Conservation (phyloP, 2,888 invertebrate species). For the Alviniconcha strummeri region DNA sequence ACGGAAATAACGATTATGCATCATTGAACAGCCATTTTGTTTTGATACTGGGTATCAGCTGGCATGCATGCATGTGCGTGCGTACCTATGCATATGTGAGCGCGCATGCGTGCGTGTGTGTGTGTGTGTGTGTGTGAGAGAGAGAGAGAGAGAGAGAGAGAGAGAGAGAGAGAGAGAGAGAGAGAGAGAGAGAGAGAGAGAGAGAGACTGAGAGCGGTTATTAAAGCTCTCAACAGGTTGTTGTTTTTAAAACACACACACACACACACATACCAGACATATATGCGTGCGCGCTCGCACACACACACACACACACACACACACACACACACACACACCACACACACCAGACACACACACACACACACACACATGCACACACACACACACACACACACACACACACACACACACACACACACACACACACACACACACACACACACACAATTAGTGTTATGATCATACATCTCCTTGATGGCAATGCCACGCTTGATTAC, state of each 20-base stretch:
- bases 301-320: constrained; percentile 18
- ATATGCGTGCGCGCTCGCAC: too few relatives aligned
- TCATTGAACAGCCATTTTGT: too few relatives aligned
- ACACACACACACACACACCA: constrained; percentile 20
- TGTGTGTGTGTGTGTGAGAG: constrained; percentile 5
- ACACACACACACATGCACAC: not conserved
- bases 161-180: not conserved
- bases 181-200: not conserved
- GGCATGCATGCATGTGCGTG: constrained; percentile 17
- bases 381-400: constrained; percentile 19
- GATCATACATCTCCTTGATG: too few relatives aligned
- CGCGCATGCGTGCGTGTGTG: constrained; percentile 15
- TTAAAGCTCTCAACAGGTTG: too few relatives aligned
- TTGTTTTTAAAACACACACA: not conserved
- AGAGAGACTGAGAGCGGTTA: not conserved
- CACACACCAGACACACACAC: not conserved
- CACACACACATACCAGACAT: not conserved
- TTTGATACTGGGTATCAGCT: too few relatives aligned
- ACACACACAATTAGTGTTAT: not conserved
- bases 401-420: constrained; percentile 18
- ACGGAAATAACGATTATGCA: too few relatives aligned
- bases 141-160: not conserved
- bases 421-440: constrained; percentile 19
- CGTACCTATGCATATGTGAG: not conserved
- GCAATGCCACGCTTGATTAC: too few relatives aligned